Evolutionary conservation across 2,797 vertebrate species (phyloP).

Genomic region (Tiaroga cobitis): DNA sequence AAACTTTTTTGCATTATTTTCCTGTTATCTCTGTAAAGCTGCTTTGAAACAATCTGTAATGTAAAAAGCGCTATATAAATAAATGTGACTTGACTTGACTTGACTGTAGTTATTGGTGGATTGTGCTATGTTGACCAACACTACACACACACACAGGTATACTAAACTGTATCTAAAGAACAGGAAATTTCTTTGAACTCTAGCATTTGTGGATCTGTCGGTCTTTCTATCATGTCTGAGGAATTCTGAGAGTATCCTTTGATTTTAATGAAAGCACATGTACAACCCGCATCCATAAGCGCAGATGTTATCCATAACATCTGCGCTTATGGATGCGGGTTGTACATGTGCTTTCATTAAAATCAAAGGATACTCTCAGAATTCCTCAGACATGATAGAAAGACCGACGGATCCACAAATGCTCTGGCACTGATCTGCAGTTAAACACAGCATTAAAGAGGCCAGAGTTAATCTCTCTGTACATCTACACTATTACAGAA

Average conservation of each 20-base stretch:
- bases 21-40: too few species aligned
- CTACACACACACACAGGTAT: not conserved
- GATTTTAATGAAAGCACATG: too few species aligned
- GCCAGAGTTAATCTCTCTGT: not conserved
- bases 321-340: slow-evolving; percentile 9
- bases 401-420: not conserved
- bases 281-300: too few species aligned
- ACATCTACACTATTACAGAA: not conserved
- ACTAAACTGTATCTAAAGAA: not conserved
- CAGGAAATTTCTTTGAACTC: slow-evolving; percentile 1
- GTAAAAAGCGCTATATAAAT: too few species aligned
- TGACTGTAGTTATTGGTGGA: not conserved
- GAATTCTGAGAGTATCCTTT: too few species aligned
- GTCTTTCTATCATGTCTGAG: too few species aligned
- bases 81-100: too few species aligned
- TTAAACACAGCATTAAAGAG: not conserved
- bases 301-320: too few species aligned
- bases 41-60: too few species aligned
- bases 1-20: too few species aligned
- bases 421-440: not conserved
- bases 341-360: slow-evolving; percentile 39
- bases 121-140: too few species aligned
- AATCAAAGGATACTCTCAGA: slow-evolving; percentile 2
- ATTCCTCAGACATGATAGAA: slow-evolving; percentile 13
- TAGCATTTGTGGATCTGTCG: too few species aligned